Evolutionary conservation across 92 coral and sea anemone species (phyloP).

Genomic region (Galaxea fascicularis): DNA sequence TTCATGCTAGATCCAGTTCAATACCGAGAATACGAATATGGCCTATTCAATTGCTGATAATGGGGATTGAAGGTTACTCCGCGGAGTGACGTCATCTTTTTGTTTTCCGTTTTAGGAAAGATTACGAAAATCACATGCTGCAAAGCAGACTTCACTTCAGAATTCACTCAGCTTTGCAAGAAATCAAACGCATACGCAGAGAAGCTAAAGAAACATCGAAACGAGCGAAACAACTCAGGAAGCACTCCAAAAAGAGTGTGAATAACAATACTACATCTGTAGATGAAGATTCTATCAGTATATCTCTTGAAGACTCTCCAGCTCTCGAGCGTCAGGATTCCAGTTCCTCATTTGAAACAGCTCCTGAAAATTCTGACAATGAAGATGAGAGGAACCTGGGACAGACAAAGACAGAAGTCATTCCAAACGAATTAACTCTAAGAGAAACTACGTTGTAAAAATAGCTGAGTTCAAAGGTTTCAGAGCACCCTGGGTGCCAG

Average conservation of each 20-base stretch:
- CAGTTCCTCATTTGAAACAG: slow-evolving; percentile 41
- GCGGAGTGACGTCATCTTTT: background rate
- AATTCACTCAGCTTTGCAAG: slow-evolving; percentile 90
- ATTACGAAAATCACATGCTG: slow-evolving; percentile 86
- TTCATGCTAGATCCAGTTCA: too few species aligned
- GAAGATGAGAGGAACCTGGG: slow-evolving; percentile 43
- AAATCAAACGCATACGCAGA: slow-evolving; percentile 73
- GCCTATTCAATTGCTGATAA: too few species aligned
- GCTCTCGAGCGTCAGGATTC: slow-evolving; percentile 17
- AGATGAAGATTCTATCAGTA: slow-evolving; percentile 11
- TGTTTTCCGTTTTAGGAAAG: slow-evolving; percentile 64
- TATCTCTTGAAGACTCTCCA: slow-evolving; percentile 18
- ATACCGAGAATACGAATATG: too few species aligned
- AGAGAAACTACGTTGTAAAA: slow-evolving; percentile 43
- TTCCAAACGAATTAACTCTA: background rate
- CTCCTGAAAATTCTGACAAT: slow-evolving; percentile 38
- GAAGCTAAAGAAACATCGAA: slow-evolving; percentile 59
- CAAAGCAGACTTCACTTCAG: slow-evolving; percentile 94
- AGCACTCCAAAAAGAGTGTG: slow-evolving; percentile 1
- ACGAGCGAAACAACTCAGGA: slow-evolving; percentile 19
- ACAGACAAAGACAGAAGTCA: background rate
- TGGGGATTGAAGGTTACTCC: too few species aligned
- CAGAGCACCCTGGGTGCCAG: too few species aligned
- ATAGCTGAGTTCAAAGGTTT: background rate
- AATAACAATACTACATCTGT: background rate